Evolutionary conservation across 2,113 vertebrate genomes (phyloP).

Genomic region (Lucifuga dentata): DNA sequence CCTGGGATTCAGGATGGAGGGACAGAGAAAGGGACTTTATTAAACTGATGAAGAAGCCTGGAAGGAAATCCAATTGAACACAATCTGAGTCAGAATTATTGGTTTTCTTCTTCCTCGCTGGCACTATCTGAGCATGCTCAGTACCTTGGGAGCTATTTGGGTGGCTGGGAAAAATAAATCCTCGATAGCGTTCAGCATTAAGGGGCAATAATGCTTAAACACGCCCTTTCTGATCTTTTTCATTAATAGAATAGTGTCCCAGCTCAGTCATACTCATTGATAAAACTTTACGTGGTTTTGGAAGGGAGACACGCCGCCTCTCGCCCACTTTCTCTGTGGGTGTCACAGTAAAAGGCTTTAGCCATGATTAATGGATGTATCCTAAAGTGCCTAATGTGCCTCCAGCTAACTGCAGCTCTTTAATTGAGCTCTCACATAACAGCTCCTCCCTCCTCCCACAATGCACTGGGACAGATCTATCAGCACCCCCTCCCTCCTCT

Average conservation of each 20-base stretch:
- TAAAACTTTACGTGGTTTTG: slow-evolving; percentile 29
- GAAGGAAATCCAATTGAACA: slow-evolving; percentile 76
- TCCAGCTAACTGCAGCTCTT: slow-evolving; percentile 39
- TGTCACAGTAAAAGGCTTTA: slow-evolving; percentile 35
- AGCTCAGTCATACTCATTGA: slow-evolving; percentile 57
- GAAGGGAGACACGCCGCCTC: background rate
- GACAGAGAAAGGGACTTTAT: slow-evolving; percentile 69
- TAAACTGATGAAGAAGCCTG: slow-evolving; percentile 75
- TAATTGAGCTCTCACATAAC: slow-evolving; percentile 38
- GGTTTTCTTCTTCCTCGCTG: slow-evolving; percentile 68
- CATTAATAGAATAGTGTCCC: slow-evolving; percentile 75
- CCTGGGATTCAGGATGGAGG: slow-evolving; percentile 10
- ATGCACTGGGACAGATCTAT: slow-evolving; percentile 22
- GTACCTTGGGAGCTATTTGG: slow-evolving; percentile 70
- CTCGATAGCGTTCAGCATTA: slow-evolving; percentile 72
- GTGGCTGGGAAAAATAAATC: slow-evolving; percentile 71
- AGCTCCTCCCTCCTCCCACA: background rate
- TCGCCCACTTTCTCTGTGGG: slow-evolving; percentile 5
- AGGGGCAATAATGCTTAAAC: slow-evolving; percentile 78
- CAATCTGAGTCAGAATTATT: slow-evolving; percentile 69
- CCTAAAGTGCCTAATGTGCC: slow-evolving; percentile 33
- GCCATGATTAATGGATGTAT: slow-evolving; percentile 41
- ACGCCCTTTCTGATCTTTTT: slow-evolving; percentile 54
- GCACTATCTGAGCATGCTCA: slow-evolving; percentile 66
- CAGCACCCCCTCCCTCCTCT: slow-evolving; percentile 7